Percentiles rank a stretch among this genome's conserved stretches.
phyloP scores from a whole-genome alignment of 2,888 invertebrate genomes.

The Cosmia pyralina region DNA sequence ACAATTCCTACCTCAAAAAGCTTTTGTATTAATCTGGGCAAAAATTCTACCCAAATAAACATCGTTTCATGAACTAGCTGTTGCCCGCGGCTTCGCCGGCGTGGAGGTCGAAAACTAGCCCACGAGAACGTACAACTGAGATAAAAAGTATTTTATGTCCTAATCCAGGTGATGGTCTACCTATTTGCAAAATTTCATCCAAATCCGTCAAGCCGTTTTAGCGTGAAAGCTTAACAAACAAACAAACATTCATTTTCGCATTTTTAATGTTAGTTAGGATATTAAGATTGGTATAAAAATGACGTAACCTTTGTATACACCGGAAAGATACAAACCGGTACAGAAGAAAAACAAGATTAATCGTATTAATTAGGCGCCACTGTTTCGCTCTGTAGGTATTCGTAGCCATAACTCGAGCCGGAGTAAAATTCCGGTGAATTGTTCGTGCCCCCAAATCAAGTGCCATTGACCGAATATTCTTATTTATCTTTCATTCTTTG shows the following conservation, averaged over 20 bases:
- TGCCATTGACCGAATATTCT: conserved; percentile 52
- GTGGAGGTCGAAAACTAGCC: too few species aligned
- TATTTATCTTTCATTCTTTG: conserved; percentile 40
- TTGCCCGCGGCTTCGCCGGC: too few species aligned
- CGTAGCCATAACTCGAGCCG: conserved; percentile 57
- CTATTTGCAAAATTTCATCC: too few species aligned
- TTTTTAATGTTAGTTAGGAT: too few species aligned
- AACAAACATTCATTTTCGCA: too few species aligned
- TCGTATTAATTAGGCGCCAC: conserved; percentile 70
- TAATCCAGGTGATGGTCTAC: too few species aligned
- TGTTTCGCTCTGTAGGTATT: conserved; percentile 64
- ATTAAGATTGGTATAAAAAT: not conserved
- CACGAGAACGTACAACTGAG: too few species aligned
- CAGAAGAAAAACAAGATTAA: conserved; percentile 67
- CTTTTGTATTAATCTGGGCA: conserved; percentile 6
- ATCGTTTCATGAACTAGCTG: conserved; percentile 21
- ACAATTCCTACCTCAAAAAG: conserved; percentile 8
- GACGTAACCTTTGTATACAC: conserved; percentile 14
- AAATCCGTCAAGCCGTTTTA: too few species aligned
- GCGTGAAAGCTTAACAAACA: too few species aligned
- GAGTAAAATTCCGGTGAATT: conserved; percentile 48
- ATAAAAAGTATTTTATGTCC: too few species aligned
- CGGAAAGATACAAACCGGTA: conserved; percentile 37
- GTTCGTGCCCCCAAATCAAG: conserved; percentile 52
- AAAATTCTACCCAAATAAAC: conserved; percentile 6